phyloP scores from a whole-genome alignment of 2,113 vertebrate species.

The Callaeas wilsoni region DNA sequence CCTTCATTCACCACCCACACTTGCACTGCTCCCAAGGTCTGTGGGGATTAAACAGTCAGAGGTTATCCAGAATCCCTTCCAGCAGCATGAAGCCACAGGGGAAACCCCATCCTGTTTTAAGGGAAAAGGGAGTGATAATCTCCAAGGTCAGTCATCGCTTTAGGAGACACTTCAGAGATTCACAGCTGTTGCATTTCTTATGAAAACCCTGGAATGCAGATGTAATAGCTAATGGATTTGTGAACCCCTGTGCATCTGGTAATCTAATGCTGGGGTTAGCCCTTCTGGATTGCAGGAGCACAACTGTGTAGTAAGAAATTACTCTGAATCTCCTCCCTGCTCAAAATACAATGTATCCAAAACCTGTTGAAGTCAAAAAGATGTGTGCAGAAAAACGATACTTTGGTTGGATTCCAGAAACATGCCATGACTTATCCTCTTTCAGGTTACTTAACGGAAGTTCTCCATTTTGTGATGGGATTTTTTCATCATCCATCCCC shows the following conservation, averaged over 20 bases:
- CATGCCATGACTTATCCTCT: neutral
- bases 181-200: conserved; percentile 26
- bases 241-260: neutral
- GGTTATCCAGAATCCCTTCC: neutral
- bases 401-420: neutral
- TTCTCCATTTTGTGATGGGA: neutral
- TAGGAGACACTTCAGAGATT: conserved; percentile 13
- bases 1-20: neutral
- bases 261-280: conserved; percentile 10
- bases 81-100: neutral
- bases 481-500: neutral
- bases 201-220: conserved; percentile 32
- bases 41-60: neutral
- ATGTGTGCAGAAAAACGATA: neutral
- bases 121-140: neutral
- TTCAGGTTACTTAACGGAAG: neutral
- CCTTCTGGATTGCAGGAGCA: neutral
- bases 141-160: conserved; percentile 4
- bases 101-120: neutral
- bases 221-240: neutral
- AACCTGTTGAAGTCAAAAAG: neutral
- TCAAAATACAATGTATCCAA: neutral
- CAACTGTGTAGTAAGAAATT: neutral
- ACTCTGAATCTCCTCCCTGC: neutral
- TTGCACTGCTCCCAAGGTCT: neutral